Evolutionary conservation across 2,113 vertebrate genomes (phyloP).

Genomic region (Stictonetta naevosa): DNA sequence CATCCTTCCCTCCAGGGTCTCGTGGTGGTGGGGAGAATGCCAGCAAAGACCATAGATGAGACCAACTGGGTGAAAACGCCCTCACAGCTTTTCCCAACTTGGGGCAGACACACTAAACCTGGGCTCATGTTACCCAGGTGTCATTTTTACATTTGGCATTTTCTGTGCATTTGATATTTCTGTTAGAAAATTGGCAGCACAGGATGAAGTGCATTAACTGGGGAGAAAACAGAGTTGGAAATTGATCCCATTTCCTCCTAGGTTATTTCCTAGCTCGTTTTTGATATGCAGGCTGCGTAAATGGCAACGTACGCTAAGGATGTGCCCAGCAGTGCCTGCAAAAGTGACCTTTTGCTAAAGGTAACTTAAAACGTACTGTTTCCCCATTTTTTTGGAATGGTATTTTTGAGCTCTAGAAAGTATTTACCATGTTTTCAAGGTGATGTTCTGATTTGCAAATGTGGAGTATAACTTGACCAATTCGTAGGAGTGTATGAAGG

Average conservation of each 20-base stretch:
- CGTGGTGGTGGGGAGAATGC: background rate
- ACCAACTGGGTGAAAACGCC: rapidly evolving
- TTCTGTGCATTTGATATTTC: background rate
- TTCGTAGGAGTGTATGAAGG: rapidly evolving
- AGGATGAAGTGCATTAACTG: background rate
- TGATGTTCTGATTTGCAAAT: background rate
- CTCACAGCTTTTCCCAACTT: background rate
- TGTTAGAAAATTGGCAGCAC: background rate
- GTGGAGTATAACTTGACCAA: rapidly evolving
- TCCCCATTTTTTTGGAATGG: background rate
- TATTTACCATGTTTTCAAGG: background rate
- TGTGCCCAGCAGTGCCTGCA: background rate
- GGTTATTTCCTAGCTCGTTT: background rate
- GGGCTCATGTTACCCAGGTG: background rate
- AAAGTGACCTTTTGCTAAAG: background rate
- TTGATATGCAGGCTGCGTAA: background rate
- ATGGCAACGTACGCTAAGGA: background rate
- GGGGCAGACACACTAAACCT: background rate
- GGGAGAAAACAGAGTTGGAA: background rate
- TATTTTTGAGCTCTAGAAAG: background rate
- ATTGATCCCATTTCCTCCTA: background rate
- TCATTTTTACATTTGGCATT: background rate
- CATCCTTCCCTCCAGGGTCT: background rate
- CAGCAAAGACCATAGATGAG: rapidly evolving
- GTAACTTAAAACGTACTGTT: no score